Percentiles rank a stretch among this genome's conserved stretches.
Evolutionary conservation across 2,888 invertebrate genomes (phyloP).

Genomic region (Cyaniris semiargus): DNA sequence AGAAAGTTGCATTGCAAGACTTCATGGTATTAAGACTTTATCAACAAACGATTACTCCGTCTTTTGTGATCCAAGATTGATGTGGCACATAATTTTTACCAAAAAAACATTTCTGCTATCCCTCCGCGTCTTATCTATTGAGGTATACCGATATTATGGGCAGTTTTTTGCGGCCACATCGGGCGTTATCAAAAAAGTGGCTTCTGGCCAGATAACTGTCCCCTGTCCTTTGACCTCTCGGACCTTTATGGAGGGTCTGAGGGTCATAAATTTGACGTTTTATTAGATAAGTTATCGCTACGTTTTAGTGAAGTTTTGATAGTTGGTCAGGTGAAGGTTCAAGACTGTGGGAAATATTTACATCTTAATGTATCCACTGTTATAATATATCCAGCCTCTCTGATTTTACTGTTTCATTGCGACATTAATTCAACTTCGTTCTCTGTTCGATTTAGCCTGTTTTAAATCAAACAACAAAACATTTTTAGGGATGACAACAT

Average conservation of each 20-base stretch:
- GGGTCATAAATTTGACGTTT: slow-evolving; percentile 28
- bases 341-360: neutral
- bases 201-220: slow-evolving; percentile 6
- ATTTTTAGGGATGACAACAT: no score
- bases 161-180: slow-evolving; percentile 56
- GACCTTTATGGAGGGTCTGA: slow-evolving; percentile 16
- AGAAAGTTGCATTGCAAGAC: no score
- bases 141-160: slow-evolving; percentile 64
- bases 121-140: slow-evolving; percentile 59
- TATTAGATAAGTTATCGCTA: slow-evolving; percentile 11
- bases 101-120: slow-evolving; percentile 47
- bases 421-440: no score
- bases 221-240: slow-evolving; percentile 11
- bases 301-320: neutral
- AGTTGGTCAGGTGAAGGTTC: neutral
- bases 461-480: no score
- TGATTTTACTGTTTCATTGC: no score
- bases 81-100: neutral
- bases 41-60: no score
- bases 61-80: neutral
- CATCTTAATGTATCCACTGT: no score
- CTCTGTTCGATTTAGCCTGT: no score
- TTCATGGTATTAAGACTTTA: no score
- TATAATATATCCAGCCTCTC: no score
- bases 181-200: slow-evolving; percentile 40